These are phyloP conservation scores for Corythoichthys haematopterus DNA, from an alignment of 2,113 vertebrate species.

Conservation along the genomic window DNA sequence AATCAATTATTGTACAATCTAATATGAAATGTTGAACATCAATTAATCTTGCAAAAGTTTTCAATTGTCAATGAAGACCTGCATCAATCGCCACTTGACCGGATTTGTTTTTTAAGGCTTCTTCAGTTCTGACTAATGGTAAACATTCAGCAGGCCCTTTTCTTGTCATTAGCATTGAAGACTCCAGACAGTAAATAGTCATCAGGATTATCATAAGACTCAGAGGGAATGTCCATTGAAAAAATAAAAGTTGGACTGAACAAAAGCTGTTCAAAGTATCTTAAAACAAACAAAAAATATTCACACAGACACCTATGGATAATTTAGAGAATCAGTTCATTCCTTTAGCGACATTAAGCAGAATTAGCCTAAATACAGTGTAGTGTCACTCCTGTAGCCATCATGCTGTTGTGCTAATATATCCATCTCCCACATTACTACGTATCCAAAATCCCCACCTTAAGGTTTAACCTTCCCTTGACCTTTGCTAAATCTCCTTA, in stretches of 20 bases:
- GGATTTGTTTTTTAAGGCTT: background rate
- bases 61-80: too few relatives aligned
- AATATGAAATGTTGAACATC: too few relatives aligned
- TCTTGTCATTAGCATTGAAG: too few relatives aligned
- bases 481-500: conserved; percentile 37
- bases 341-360: background rate
- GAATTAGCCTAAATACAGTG: background rate
- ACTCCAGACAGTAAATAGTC: too few relatives aligned
- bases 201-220: too few relatives aligned
- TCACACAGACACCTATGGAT: background rate
- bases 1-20: too few relatives aligned
- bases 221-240: too few relatives aligned
- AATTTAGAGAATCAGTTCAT: background rate
- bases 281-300: too few relatives aligned
- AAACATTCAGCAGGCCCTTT: background rate
- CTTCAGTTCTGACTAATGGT: background rate
- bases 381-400: background rate
- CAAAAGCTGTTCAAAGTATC: too few relatives aligned
- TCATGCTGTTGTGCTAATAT: background rate
- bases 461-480: conserved; percentile 31
- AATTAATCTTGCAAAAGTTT: too few relatives aligned
- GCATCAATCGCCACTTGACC: too few relatives aligned
- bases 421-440: conserved; percentile 20
- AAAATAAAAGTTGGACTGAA: too few relatives aligned
- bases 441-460: conserved; percentile 33